Evolutionary conservation across 1,140 invertebrate genomes (phyloP), one percentile per base, ranked within the genome.

Genomic region (Cyphomyrmex costatus): DNA sequence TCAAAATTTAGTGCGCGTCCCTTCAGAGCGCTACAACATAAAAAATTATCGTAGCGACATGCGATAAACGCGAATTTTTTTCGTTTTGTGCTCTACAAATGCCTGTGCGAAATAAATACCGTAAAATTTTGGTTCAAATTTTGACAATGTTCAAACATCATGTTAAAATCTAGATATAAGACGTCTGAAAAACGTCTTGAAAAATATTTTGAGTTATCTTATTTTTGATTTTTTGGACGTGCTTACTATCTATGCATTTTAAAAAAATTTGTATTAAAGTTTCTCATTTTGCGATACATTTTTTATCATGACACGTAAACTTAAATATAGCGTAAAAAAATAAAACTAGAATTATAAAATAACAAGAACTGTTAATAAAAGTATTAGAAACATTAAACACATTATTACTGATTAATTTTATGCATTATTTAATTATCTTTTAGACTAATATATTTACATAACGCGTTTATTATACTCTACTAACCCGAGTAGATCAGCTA

Each of bases 401-500:
- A 49, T 68, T 46, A 49, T 68, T 68, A 68, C 2, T 14, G 8
- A 46, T 24, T 51, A 53, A 71, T 51, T 53, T 12, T 36, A 65
- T 36, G 3, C 1, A 36, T 65, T 21, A n/a, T 36, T 36, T 5
- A 65, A 36, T 36, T 65, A 12, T 65, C 8, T 36, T 36, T 36
- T 16, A 36, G 16, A 42, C 8, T 8, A 14, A 36, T 66, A 14
- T 42, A 14, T 21, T 27, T n/a, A 30, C n/a, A 30, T 68, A 68
- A 49, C 3, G 16, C 3, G 16, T 88, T 53, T 66, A 53, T 36
- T 33, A 82, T 33, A 33, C 19, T 77, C 0, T 30, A 73, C 92
- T 94, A 93, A 97, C 97, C 97, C 97, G 1, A 98, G 94, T 10
- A 98, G 94, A 93, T 98, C 97, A 10, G 97, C 97, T 42, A 97